These are phyloP conservation scores for Archilochus colubris DNA, from an alignment of 2,113 vertebrate genomes.

Conservation along the genomic window DNA sequence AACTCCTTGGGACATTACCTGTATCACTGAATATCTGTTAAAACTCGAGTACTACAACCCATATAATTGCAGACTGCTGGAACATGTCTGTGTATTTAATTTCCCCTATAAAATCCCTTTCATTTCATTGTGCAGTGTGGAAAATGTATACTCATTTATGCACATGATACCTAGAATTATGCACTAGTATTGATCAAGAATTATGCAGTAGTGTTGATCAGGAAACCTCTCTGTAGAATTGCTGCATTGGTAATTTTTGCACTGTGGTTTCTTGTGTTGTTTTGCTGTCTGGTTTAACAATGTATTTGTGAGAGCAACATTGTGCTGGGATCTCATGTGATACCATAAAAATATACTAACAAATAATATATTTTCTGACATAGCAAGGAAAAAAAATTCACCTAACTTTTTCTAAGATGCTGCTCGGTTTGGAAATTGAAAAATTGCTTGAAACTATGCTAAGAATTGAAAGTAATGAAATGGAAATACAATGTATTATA, in stretches of 20 bases:
- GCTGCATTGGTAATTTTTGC: not conserved
- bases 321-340: not conserved
- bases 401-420: not conserved
- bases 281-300: not conserved
- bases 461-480: slow-evolving; percentile 64
- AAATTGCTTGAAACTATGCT: slow-evolving; percentile 54
- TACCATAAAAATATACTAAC: not conserved
- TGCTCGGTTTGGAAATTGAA: slow-evolving; percentile 54
- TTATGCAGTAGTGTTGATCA: not conserved
- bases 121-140: not conserved
- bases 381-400: not conserved
- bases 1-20: slow-evolving; percentile 14
- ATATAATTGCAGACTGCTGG: not conserved
- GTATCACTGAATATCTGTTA: not conserved
- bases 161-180: not conserved
- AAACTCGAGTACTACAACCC: not conserved
- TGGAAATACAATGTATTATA: slow-evolving; percentile 64
- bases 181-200: not conserved
- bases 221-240: not conserved
- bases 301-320: not conserved
- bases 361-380: not conserved
- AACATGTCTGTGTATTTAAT: not conserved
- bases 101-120: not conserved
- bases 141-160: not conserved
- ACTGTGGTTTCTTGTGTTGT: not conserved